Evolutionary conservation across 1,140 invertebrate species (phyloP), one percentile per base, ranked within the genome.

Genomic region (Scaptomyza graminum): DNA sequence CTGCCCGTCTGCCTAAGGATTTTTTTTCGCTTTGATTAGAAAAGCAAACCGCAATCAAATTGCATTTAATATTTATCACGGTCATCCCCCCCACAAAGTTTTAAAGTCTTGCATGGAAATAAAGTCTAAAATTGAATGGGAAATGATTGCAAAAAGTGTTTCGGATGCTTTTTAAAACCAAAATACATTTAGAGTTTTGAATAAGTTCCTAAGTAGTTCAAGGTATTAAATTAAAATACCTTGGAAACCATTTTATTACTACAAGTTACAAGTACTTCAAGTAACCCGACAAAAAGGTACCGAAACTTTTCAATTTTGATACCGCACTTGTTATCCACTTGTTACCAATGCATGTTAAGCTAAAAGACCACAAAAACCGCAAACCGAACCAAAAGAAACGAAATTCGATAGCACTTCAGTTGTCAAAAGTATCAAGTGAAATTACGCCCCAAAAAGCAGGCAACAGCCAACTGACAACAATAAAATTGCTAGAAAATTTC

Each of bases 1-100:
- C 50, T 34, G 3, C 9, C 25, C 12, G 34, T n/a, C 11, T 44
- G 22, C n/a, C 13, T 8, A n/a, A 5, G 54, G 39, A 13, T 46
- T 41, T 1, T 41, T 34, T 11, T 18, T 37, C 7, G 52, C n/a
- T 37, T 56, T 47, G 54, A 64, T 59, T 72, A 50, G 28, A 11
- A 49, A 62, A 59, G 11, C 43, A 76, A 81, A 57, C 83, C 83
- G 57, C 83, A 82, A 79, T 84, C 76, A 84, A 83, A 83, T 87
- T 87, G 79, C 79, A 87, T 87, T 87, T 87, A 87, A 88, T 82
- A 87, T 87, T 87, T 73, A 87, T 87, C 73, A 84, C 61, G 51
- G 37, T 52, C 59, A 34, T 9, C 31, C 31, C 8, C 31, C 56
- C 61, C 46, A 28, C 18, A 63, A 39, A 54, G 43, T 15, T 8